Evolutionary conservation across 2,888 invertebrate species (phyloP).

Genomic region (Pteria penguin): DNA sequence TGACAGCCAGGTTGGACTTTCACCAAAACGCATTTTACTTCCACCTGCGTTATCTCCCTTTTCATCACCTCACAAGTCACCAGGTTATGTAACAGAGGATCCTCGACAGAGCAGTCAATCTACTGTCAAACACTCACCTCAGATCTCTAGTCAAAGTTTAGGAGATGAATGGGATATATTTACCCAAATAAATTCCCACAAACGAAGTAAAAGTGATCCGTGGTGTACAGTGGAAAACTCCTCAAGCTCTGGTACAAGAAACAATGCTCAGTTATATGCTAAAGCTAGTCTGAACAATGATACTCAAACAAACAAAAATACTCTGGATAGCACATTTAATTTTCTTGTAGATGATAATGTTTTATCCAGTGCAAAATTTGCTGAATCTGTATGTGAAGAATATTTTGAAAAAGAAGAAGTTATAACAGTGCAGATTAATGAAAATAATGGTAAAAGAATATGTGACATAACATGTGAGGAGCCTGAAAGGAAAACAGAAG

Average conservation of each 20-base stretch:
- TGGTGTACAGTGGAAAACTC: too few species aligned
- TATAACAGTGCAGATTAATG: conserved; percentile 66
- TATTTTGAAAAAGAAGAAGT: conserved; percentile 57
- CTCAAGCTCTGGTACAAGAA: background rate
- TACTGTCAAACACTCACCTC: background rate
- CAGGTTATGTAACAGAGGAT: conserved; percentile 1
- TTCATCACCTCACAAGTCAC: conserved; percentile 57
- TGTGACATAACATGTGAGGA: conserved; percentile 51
- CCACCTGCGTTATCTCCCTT: conserved; percentile 72
- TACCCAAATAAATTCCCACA: background rate
- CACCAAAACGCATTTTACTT: conserved; percentile 70
- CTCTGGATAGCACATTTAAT: background rate
- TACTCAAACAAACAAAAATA: background rate
- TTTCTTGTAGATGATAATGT: background rate
- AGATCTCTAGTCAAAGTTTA: background rate
- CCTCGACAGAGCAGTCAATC: too few species aligned
- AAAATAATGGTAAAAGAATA: conserved; percentile 47
- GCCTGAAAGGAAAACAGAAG: background rate
- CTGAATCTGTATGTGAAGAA: background rate
- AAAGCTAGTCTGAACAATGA: background rate
- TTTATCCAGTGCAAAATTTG: background rate
- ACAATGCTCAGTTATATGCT: background rate
- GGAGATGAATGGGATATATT: conserved; percentile 21
- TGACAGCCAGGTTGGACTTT: conserved; percentile 56
- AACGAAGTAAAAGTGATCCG: background rate